A percentile compares a stretch with the other conserved stretches of the same genome.
phyloP scores from a whole-genome alignment of 2,888 invertebrate species.

The Sarcophaga rosellei region DNA sequence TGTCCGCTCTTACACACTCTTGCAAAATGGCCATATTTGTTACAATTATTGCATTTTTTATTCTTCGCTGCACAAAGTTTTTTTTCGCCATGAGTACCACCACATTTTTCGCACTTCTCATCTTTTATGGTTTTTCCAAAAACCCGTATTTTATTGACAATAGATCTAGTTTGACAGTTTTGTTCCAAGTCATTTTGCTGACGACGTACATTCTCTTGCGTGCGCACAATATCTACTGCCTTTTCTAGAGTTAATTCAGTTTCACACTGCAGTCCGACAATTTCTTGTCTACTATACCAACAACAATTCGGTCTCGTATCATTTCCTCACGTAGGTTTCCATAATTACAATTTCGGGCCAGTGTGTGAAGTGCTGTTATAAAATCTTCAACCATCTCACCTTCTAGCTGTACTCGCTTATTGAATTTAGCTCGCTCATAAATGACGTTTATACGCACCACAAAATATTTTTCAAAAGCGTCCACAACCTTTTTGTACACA shows the following conservation, averaged over 20 bases:
- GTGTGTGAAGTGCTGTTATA: conserved; percentile 45
- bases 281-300: conserved; percentile 29
- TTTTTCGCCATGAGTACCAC: background rate
- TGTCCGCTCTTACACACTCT: conserved; percentile 18
- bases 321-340: conserved; percentile 43
- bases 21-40: conserved; percentile 20
- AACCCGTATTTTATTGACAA: background rate
- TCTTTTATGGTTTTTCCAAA: background rate
- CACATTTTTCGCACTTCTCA: background rate
- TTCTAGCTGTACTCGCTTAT: conserved; percentile 5
- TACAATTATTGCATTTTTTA: conserved; percentile 27
- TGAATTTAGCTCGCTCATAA: conserved; percentile 54
- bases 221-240: background rate
- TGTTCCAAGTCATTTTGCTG: conserved; percentile 5
- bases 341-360: conserved; percentile 53
- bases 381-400: conserved; percentile 38
- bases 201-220: background rate
- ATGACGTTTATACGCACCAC: conserved; percentile 43
- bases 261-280: conserved; percentile 47
- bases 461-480: conserved; percentile 48
- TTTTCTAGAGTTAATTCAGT: conserved; percentile 28
- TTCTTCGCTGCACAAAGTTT: background rate
- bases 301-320: conserved; percentile 44
- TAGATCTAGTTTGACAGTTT: background rate
- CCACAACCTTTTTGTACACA: conserved; percentile 23